A percentile compares a stretch with the other conserved stretches of the same genome.
Evolutionary conservation across 37 sponge, comb jelly and placozoan species (phyloP).

Genomic region (Chondrosia reniformis): DNA sequence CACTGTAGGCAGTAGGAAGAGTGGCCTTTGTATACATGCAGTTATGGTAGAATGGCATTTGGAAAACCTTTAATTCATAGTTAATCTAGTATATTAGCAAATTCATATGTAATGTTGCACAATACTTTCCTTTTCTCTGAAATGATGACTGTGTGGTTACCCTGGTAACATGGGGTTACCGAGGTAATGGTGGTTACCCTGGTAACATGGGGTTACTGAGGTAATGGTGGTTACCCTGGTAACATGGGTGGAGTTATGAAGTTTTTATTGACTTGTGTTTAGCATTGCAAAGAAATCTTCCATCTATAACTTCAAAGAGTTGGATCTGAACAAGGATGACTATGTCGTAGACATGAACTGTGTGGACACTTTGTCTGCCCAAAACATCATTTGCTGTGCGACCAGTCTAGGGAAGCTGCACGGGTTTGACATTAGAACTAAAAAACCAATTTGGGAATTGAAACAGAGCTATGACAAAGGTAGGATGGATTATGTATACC

Average conservation of each 20-base stretch:
- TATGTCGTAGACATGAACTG: conserved; percentile 58
- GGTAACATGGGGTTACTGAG: too few species aligned
- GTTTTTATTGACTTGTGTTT: too few species aligned
- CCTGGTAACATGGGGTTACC: too few species aligned
- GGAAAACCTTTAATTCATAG: conserved; percentile 17
- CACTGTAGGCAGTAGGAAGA: background rate
- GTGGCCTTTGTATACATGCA: background rate
- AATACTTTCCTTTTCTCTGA: too few species aligned
- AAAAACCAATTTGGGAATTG: conserved; percentile 42
- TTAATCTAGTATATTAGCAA: background rate
- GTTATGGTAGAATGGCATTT: conserved; percentile 14
- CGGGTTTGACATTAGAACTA: conserved; percentile 66
- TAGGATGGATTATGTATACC: too few species aligned
- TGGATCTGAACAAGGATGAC: conserved; percentile 15
- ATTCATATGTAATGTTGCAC: too few species aligned
- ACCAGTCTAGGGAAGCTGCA: conserved; percentile 64
- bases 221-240: too few species aligned
- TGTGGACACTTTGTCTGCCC: conserved; percentile 32
- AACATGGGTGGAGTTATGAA: too few species aligned
- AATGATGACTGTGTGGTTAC: too few species aligned
- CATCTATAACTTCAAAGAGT: too few species aligned
- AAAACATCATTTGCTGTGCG: conserved; percentile 54
- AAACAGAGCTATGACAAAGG: conserved; percentile 7
- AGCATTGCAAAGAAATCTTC: too few species aligned
- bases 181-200: too few species aligned